Conservation (phyloP, 2,888 invertebrate species). For the Acanthacorydalis orientalis region DNA sequence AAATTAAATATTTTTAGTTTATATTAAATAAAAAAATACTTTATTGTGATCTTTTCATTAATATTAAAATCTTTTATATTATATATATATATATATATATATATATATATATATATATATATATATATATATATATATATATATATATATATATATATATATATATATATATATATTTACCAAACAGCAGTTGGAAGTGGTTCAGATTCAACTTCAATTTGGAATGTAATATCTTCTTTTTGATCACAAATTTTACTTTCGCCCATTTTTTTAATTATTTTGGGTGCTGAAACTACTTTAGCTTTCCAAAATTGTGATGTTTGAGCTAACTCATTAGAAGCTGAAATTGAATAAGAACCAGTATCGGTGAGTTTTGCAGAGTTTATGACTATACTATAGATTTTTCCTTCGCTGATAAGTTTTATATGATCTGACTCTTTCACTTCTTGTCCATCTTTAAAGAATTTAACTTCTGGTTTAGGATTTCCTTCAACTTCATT, state of each 20-base stretch:
- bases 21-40: too few species aligned
- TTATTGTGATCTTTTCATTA: too few species aligned
- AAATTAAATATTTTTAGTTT: too few species aligned
- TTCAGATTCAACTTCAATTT: conserved; percentile 62
- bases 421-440: conserved; percentile 53
- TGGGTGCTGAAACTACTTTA: conserved; percentile 66
- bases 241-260: conserved; percentile 51
- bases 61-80: too few species aligned
- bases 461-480: conserved; percentile 65
- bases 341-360: conserved; percentile 76
- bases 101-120: too few species aligned
- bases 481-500: conserved; percentile 75
- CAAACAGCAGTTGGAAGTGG: conserved; percentile 74
- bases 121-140: too few species aligned
- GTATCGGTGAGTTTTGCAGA: conserved; percentile 59
- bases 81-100: too few species aligned
- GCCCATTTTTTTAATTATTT: conserved; percentile 51
- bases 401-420: conserved; percentile 53
- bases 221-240: conserved; percentile 57
- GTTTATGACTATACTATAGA: conserved; percentile 51
- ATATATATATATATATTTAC: conserved; percentile 26
- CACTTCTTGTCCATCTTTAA: conserved; percentile 72
- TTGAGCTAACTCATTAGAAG: conserved; percentile 74
- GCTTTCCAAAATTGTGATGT: conserved; percentile 84
- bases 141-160: neutral